A percentile compares a stretch with the other conserved stretches of the same genome.
phyloP scores from a whole-genome alignment of 2,113 vertebrate species.

The Solea senegalensis region DNA sequence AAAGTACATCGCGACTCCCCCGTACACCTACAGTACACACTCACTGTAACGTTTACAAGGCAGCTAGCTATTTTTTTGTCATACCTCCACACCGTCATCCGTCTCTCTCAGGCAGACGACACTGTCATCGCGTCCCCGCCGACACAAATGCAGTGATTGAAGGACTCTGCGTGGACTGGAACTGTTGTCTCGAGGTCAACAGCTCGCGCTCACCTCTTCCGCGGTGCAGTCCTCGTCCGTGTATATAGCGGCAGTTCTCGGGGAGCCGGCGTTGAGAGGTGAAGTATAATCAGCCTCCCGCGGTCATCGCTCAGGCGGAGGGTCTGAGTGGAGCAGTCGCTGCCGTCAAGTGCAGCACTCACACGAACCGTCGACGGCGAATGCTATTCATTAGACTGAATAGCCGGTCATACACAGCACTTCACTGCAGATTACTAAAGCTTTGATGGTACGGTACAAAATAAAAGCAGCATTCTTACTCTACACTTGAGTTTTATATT shows the following conservation, averaged over 20 bases:
- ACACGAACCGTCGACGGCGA: conserved; percentile 18
- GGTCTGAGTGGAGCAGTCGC: conserved; percentile 47
- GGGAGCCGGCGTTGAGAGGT: neutral
- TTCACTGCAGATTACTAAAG: conserved; percentile 31
- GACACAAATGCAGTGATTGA: conserved; percentile 24
- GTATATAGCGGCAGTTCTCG: neutral
- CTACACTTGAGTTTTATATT: neutral
- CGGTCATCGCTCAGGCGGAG: conserved; percentile 29
- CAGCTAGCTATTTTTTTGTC: conserved; percentile 47
- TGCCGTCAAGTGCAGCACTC: conserved; percentile 58
- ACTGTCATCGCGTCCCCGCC: conserved; percentile 23
- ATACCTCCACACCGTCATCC: neutral
- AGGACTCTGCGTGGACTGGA: conserved; percentile 30
- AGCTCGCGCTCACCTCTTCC: conserved; percentile 17
- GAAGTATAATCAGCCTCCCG: conserved; percentile 46
- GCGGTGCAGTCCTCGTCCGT: conserved; percentile 5
- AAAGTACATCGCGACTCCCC: neutral
- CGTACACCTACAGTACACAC: neutral
- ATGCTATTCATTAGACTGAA: conserved; percentile 40
- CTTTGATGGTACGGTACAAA: conserved; percentile 11
- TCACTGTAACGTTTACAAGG: neutral
- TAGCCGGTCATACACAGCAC: conserved; percentile 6
- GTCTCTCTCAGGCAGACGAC: conserved; percentile 31
- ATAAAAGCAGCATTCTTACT: conserved; percentile 8
- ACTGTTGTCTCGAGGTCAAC: conserved; percentile 38